Evolutionary conservation across 2,113 vertebrate genomes (phyloP).

Genomic region (Nanorana parkeri): DNA sequence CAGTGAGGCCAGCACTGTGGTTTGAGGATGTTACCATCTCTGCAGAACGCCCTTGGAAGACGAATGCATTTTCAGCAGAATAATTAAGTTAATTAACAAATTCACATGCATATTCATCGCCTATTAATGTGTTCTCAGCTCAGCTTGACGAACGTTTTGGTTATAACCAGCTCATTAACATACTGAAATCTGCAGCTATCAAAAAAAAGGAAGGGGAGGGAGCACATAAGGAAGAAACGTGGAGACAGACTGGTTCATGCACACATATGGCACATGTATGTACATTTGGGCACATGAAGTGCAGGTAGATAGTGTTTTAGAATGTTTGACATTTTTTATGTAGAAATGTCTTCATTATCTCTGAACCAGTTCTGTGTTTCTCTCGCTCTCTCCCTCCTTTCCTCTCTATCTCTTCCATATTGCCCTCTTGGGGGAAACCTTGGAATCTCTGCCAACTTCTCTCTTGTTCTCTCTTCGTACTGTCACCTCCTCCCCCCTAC

Average conservation of each 20-base stretch:
- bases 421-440: slow-evolving; percentile 74
- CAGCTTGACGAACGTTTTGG: slow-evolving; percentile 97
- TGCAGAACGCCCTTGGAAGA: slow-evolving; percentile 99
- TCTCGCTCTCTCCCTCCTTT: slow-evolving; percentile 58
- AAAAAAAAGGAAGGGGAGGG: slow-evolving; percentile 70
- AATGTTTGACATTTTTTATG: slow-evolving; percentile 60
- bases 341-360: slow-evolving; percentile 59
- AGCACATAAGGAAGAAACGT: slow-evolving; percentile 63
- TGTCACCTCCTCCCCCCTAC: slow-evolving; percentile 50
- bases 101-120: slow-evolving; percentile 91
- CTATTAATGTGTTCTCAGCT: slow-evolving; percentile 98
- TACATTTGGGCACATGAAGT: slow-evolving; percentile 36
- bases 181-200: slow-evolving; percentile 91
- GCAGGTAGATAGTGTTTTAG: slow-evolving; percentile 58
- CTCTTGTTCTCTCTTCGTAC: slow-evolving; percentile 60
- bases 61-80: slow-evolving; percentile 99
- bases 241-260: slow-evolving; percentile 20
- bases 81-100: slow-evolving; percentile 99
- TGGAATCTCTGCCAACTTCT: slow-evolving; percentile 77
- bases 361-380: slow-evolving; percentile 44
- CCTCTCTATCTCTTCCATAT: slow-evolving; percentile 52
- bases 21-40: slow-evolving; percentile 95
- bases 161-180: slow-evolving; percentile 99
- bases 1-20: slow-evolving; percentile 34
- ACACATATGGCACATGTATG: slow-evolving; percentile 53